These are phyloP conservation scores for Ceyx margarethae DNA, from an alignment of 2,113 vertebrate genomes.

Conservation along the genomic window DNA sequence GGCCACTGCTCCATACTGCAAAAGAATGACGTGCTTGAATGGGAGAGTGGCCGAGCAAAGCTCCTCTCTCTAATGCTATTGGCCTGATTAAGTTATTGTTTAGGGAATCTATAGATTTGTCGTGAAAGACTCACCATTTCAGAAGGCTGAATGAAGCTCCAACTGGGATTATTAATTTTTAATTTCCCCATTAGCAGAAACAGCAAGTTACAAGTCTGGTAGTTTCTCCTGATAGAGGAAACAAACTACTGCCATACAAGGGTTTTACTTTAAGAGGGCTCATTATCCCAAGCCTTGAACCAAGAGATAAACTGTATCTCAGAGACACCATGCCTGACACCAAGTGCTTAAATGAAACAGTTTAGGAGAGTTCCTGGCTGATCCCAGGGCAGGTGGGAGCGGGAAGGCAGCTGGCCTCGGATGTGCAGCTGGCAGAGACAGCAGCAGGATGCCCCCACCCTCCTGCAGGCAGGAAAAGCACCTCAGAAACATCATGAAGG, in stretches of 20 bases:
- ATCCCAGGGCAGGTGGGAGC: not conserved
- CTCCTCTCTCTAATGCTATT: not conserved
- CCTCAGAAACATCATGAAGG: not conserved
- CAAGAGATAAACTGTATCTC: not conserved
- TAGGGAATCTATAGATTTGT: not conserved
- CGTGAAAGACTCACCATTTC: not conserved
- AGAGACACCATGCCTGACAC: not conserved
- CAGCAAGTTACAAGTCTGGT: not conserved
- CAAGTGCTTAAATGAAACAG: not conserved
- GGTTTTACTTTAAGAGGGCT: not conserved
- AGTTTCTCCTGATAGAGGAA: not conserved
- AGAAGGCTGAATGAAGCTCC: slow-evolving; percentile 10
- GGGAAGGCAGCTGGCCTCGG: not conserved
- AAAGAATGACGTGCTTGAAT: not conserved
- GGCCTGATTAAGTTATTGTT: not conserved
- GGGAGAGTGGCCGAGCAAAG: not conserved
- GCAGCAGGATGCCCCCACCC: not conserved
- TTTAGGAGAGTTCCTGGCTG: not conserved
- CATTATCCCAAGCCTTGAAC: not conserved
- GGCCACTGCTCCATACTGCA: not conserved
- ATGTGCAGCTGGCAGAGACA: accelerated
- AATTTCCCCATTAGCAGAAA: slow-evolving; percentile 51
- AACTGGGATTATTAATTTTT: slow-evolving; percentile 35
- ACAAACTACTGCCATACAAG: not conserved
- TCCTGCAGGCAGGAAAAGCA: not conserved